Evolutionary conservation across 2,113 vertebrate species (phyloP).

Genomic region (Ceyx melanurus): DNA sequence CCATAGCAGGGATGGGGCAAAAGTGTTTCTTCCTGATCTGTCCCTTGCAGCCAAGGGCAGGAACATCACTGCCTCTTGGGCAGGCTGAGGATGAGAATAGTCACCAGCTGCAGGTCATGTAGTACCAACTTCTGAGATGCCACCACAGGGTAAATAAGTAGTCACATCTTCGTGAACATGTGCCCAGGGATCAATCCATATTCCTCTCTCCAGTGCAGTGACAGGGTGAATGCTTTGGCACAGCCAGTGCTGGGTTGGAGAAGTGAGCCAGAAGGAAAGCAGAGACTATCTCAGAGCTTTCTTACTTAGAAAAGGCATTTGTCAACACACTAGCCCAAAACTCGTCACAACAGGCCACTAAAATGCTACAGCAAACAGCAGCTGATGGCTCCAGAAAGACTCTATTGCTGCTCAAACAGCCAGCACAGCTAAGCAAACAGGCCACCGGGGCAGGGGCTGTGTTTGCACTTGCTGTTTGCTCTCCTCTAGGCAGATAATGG

Average conservation of each 20-base stretch:
- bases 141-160: not conserved
- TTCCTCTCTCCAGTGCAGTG: not conserved
- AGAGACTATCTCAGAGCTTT: not conserved
- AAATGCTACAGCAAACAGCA: slow-evolving; percentile 47
- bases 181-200: not conserved
- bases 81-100: not conserved
- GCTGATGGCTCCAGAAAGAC: slow-evolving; percentile 17
- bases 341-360: slow-evolving; percentile 33
- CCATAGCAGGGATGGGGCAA: not conserved
- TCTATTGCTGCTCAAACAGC: slow-evolving; percentile 48
- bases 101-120: not conserved
- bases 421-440: slow-evolving; percentile 63
- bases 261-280: not conserved
- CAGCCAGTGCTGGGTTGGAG: not conserved
- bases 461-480: slow-evolving; percentile 46
- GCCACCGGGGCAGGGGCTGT: not conserved
- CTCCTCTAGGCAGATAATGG: not conserved
- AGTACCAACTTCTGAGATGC: not conserved
- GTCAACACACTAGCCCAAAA: slow-evolving; percentile 6
- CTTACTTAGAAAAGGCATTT: slow-evolving; percentile 39
- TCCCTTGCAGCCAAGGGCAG: not conserved
- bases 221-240: not conserved
- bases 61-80: not conserved
- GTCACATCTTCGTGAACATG: not conserved
- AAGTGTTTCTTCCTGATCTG: not conserved